Evolutionary conservation across 2,888 invertebrate genomes (phyloP), one percentile per base, ranked within the genome.

Genomic region (Nephrocerus scutellatus): DNA sequence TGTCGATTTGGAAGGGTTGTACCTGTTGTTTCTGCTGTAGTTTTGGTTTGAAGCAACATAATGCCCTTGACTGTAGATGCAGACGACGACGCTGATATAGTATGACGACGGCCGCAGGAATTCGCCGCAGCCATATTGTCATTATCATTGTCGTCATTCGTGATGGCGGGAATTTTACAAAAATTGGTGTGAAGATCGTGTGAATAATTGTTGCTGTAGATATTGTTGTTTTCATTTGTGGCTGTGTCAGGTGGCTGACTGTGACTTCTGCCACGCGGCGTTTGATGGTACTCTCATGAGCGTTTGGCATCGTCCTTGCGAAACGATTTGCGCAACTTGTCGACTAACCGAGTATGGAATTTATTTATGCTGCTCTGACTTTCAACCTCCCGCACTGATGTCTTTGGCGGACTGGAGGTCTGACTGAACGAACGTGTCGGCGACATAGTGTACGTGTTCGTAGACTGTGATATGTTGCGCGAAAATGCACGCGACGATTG

Each of bases 321-420:
- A 60, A 83, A 68, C 44, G 82, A 79, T 47, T 77, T 74, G 61
- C 81, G 80, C 52, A 84, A 63, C 61, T 82, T 81, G 62, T 83
- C 82, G 45, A 83, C 77, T 49, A 84, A 68, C 25, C 81, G 74
- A 55, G 74, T 75, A 68, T 83, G 83, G 58, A 83, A 84, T 66
- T 82, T 82, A 59, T 79, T 80, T 14, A 83, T 64, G 46, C 80
- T 81, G 42, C 70, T 73, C 32, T 75, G 72, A 38, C 76, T 75
- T 20, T 75, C 75, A 38, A 71, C 70, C 14, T 44, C 37, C 39
- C 26, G 37, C 51, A 72, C 73, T 35, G 76, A 72, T 22, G 79
- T 74, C 45, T 65, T 60, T 3, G 66, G 66, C 22, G 67, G 67
- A 43, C 80, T 78, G 2, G 49, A 42, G 7, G 48, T 37, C 23